Evolutionary conservation across 1,140 invertebrate genomes (phyloP), one percentile per base, ranked within the genome.

Genomic region (Babylonia areolata): DNA sequence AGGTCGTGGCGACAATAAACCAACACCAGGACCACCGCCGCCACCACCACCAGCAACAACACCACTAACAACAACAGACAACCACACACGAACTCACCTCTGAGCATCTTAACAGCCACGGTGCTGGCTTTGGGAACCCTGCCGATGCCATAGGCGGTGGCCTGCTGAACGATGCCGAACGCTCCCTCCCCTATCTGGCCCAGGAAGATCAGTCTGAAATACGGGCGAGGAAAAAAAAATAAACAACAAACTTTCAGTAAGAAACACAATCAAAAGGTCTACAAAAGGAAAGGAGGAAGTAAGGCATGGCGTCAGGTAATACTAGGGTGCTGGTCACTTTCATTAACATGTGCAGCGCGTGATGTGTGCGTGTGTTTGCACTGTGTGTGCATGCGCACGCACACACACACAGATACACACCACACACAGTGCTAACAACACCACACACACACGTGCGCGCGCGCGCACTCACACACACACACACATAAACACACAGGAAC

Each of bases 101-200:
- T 99, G 28, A 99, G 95, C 97, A 99, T 99, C 95, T 99, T 99
- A 0, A 99, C 98, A 64, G 99, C 99, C 0, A 99, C 98, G 5
- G 97, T 96, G 37, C 95, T 96, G 12, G 95, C 95, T 58, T 96
- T 94, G 40, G 96, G 96, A n/a, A 96, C 95, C 88, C 97, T 96
- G 69, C 96, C 93, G 54, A 97, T 95, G 1, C 96, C 96, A 58
- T 95, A 94, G 0, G 96, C 97, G 90, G 98, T 97, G 1, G 97
- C 98, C 92, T 97, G 96, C 0, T 98, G 96, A 0, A 99, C 98
- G 91, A 98, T 97, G 0, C 98, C 98, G 93, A 99, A 99, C 23
- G 98, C 98, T 11, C 98, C 98, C 93, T 99, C 97, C 0, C 98
- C 98, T 0, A 99, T 93, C 33, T 96, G 96, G 90, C 97, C 97